These are phyloP conservation scores for Pristionchus entomophagus DNA, from an alignment of 2,888 invertebrate genomes.

Conservation along the genomic window DNA sequence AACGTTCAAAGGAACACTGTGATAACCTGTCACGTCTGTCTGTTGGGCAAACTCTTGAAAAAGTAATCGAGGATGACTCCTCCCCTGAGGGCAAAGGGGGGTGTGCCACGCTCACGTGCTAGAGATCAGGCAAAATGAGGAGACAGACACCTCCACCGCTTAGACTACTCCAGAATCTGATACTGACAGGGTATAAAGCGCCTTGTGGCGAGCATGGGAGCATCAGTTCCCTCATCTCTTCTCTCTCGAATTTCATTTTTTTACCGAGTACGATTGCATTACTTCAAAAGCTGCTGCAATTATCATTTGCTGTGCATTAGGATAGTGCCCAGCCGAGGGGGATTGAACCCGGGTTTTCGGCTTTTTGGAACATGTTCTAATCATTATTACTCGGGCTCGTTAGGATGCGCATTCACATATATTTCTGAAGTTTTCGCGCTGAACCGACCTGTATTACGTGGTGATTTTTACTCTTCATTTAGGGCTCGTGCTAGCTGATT, in stretches of 20 bases:
- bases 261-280: too few relatives aligned
- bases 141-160: background rate
- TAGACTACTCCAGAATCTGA: background rate
- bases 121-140: background rate
- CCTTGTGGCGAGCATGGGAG: background rate
- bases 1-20: background rate
- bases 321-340: too few relatives aligned
- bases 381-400: too few relatives aligned
- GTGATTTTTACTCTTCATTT: background rate
- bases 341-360: too few relatives aligned
- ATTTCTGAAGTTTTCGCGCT: too few relatives aligned
- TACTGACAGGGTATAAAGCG: background rate
- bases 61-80: background rate
- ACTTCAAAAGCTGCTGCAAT: too few relatives aligned
- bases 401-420: too few relatives aligned
- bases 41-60: background rate
- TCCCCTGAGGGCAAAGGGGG: background rate
- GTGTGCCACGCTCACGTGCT: too few relatives aligned
- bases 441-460: too few relatives aligned
- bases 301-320: background rate
- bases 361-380: too few relatives aligned
- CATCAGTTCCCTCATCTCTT: background rate
- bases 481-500: background rate
- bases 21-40: slow-evolving; percentile 10
- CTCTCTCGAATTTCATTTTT: too few relatives aligned